Evolutionary conservation across 2,888 invertebrate genomes (phyloP).

Genomic region (Rambutsinella grinnellia): DNA sequence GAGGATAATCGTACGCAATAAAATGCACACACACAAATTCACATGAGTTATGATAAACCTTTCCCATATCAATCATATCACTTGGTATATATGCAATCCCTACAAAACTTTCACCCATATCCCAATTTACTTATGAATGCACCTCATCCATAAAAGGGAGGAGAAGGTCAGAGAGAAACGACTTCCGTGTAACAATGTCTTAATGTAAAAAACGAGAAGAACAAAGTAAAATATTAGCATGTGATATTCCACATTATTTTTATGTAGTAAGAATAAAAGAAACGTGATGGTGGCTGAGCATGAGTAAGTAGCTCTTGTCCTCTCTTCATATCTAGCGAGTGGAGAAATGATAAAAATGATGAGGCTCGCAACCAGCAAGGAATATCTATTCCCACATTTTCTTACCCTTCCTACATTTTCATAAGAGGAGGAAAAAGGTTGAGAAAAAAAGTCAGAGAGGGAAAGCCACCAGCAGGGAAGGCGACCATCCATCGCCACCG

Average conservation of each 20-base stretch:
- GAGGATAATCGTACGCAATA: neutral
- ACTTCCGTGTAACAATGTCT: neutral
- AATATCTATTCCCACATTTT: neutral
- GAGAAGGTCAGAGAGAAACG: neutral
- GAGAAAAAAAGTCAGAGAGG: neutral
- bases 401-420: neutral
- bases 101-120: neutral
- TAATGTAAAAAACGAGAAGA: neutral
- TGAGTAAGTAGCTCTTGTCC: neutral
- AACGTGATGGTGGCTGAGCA: neutral
- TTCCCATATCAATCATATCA: too few relatives aligned
- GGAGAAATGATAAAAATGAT: neutral
- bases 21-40: slow-evolving; percentile 7
- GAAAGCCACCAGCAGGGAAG: neutral
- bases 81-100: neutral
- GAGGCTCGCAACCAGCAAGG: neutral
- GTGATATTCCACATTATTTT: neutral
- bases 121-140: too few relatives aligned
- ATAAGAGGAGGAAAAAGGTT: neutral
- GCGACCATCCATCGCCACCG: neutral
- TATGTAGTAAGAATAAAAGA: neutral
- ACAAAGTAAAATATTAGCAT: neutral
- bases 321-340: neutral
- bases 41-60: too few relatives aligned
- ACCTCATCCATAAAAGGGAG: neutral